Evolutionary conservation across 2,113 vertebrate species (phyloP).

Genomic region (Agelaius tricolor): DNA sequence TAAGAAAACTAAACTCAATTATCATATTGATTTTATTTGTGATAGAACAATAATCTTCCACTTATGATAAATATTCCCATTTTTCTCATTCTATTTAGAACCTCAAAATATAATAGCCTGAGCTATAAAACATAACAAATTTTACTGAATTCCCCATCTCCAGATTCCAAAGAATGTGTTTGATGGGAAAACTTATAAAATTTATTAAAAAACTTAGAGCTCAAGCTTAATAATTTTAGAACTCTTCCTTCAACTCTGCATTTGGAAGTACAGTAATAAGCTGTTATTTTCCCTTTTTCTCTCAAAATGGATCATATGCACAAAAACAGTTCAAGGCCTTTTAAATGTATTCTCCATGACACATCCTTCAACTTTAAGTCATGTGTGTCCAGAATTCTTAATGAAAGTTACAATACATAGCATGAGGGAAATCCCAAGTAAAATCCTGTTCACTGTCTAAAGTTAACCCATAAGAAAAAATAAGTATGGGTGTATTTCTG

Average conservation of each 20-base stretch:
- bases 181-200: neutral
- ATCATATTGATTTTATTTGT: neutral
- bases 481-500: neutral
- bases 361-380: neutral
- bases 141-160: neutral
- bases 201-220: neutral
- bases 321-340: neutral
- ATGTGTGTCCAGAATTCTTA: neutral
- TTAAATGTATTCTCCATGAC: neutral
- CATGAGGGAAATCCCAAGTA: neutral
- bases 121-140: neutral
- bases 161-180: neutral
- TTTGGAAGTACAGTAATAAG: neutral
- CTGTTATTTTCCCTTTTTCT: neutral
- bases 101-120: neutral
- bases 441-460: neutral
- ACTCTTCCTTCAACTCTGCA: neutral
- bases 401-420: neutral
- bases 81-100: neutral
- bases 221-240: neutral
- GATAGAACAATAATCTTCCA: neutral
- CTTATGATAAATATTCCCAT: neutral
- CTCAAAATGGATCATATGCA: neutral
- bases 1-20: neutral
- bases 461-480: neutral